phyloP scores from a whole-genome alignment of 2,113 vertebrate species.

The Callaeas wilsoni region DNA sequence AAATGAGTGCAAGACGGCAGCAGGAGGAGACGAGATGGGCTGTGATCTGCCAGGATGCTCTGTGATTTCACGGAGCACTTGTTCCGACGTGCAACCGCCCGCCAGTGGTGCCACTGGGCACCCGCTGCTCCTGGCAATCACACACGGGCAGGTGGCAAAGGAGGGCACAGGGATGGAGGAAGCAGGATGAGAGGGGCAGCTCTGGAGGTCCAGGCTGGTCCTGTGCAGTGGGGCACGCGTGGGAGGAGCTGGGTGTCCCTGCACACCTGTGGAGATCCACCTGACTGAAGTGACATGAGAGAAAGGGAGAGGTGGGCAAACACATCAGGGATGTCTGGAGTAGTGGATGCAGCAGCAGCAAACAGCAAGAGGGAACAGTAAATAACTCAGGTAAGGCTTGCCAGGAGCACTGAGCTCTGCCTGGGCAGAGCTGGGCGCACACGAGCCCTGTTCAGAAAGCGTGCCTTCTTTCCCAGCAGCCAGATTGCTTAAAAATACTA shows the following conservation, averaged over 20 bases:
- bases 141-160: not conserved
- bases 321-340: rapidly evolving
- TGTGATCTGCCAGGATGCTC: not conserved
- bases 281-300: not conserved
- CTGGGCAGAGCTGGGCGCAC: not conserved
- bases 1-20: not conserved
- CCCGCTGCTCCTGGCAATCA: not conserved
- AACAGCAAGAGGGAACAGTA: not conserved
- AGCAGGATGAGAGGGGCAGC: not conserved
- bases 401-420: not conserved
- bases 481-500: not conserved
- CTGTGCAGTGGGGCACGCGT: rapidly evolving
- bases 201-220: not conserved
- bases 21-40: not conserved
- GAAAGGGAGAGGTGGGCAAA: no score
- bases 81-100: rapidly evolving
- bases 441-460: not conserved
- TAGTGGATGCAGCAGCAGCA: not conserved
- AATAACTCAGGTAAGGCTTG: not conserved
- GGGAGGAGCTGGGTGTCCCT: not conserved
- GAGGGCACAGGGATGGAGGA: not conserved
- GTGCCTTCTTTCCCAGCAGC: not conserved
- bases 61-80: not conserved
- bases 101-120: rapidly evolving
- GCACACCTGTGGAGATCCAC: not conserved